phyloP scores from a whole-genome alignment of 1,140 invertebrate species.

The Hyles euphorbiae region DNA sequence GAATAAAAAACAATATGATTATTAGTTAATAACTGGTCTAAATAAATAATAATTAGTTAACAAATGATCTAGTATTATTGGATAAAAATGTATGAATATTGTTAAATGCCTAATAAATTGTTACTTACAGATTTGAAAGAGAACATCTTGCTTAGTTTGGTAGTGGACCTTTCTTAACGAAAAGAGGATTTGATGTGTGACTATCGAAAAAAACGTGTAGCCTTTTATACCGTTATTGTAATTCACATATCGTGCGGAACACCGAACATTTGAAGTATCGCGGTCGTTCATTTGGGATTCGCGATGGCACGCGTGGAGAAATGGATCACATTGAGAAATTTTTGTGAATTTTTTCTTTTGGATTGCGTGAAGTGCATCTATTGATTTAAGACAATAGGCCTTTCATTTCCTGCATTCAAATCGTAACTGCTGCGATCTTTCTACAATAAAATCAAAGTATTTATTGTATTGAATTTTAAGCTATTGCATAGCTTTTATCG shows the following conservation, averaged over 20 bases:
- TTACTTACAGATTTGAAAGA: constrained; percentile 67
- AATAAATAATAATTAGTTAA: background rate
- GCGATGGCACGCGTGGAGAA: constrained; percentile 52
- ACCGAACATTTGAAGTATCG: constrained; percentile 63
- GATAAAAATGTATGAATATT: constrained; percentile 1
- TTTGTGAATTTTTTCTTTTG: constrained; percentile 50
- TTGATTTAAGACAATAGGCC: constrained; percentile 4
- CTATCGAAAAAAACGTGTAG: constrained; percentile 43
- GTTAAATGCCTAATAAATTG: background rate
- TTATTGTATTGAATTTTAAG: too few relatives aligned
- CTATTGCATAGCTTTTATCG: too few relatives aligned
- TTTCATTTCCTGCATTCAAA: background rate
- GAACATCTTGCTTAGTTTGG: constrained; percentile 64
- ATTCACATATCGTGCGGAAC: constrained; percentile 62
- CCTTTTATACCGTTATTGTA: constrained; percentile 67
- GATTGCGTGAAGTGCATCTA: background rate
- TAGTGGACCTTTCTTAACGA: constrained; percentile 61
- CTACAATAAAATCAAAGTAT: too few relatives aligned
- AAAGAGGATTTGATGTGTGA: constrained; percentile 59
- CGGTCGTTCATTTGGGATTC: constrained; percentile 62
- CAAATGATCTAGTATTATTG: background rate
- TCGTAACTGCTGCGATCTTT: too few relatives aligned
- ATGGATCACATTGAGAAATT: constrained; percentile 68
- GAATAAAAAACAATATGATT: constrained; percentile 11
- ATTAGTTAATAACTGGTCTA: background rate